Evolutionary conservation across 2,113 vertebrate species (phyloP).

Genomic region (Solea senegalensis): DNA sequence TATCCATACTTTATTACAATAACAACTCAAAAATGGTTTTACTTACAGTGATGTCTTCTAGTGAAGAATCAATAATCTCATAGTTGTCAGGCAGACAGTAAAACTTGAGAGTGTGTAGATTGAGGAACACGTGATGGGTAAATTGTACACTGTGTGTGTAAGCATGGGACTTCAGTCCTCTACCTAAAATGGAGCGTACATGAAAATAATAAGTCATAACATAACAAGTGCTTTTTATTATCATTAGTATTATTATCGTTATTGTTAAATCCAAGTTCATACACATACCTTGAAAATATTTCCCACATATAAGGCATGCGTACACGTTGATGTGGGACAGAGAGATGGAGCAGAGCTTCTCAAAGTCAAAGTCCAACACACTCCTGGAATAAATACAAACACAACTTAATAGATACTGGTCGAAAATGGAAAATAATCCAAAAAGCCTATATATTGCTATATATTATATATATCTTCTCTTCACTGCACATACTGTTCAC

Average conservation of each 20-base stretch:
- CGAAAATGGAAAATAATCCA: no score
- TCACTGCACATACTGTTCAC: no score
- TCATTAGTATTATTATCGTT: not conserved
- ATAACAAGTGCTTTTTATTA: not conserved
- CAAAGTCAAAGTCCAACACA: constrained; percentile 96
- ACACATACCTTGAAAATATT: constrained; percentile 93
- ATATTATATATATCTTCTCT: no score
- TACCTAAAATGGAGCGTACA: constrained; percentile 76
- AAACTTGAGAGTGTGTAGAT: constrained; percentile 96
- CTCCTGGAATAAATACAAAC: constrained; percentile 79
- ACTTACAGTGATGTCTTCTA: constrained; percentile 95
- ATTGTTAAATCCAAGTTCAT: not conserved
- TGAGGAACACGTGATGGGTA: constrained; percentile 96
- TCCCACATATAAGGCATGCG: constrained; percentile 95
- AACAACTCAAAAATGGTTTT: not conserved
- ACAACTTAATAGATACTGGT: no score
- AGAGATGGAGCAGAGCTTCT: constrained; percentile 96
- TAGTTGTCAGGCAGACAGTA: constrained; percentile 98
- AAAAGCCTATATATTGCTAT: no score
- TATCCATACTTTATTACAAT: not conserved
- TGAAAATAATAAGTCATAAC: not conserved
- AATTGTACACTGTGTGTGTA: constrained; percentile 98
- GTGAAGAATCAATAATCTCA: constrained; percentile 95
- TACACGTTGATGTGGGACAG: constrained; percentile 97
- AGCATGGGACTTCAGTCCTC: constrained; percentile 96